Evolutionary conservation across 2,113 vertebrate genomes (phyloP).

Genomic region (Antechinus flavipes): DNA sequence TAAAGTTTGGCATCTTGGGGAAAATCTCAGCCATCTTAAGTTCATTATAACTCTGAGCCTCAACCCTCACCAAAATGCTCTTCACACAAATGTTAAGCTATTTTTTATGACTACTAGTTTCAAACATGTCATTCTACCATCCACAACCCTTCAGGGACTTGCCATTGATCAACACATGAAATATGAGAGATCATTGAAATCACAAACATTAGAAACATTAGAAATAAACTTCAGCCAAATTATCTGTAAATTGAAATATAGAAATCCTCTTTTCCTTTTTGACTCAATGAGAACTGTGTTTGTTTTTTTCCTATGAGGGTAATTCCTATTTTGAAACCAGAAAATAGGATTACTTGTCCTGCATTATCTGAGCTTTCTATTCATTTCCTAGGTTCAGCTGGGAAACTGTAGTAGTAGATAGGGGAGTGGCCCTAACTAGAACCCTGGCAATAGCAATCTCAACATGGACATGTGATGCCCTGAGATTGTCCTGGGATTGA

Average conservation of each 20-base stretch:
- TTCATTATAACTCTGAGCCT: not conserved
- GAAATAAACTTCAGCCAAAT: not conserved
- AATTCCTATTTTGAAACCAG: slow-evolving; percentile 20
- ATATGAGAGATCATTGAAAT: not conserved
- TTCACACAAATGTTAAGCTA: slow-evolving; percentile 14
- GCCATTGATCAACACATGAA: not conserved
- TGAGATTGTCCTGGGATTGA: not conserved
- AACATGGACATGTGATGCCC: not conserved
- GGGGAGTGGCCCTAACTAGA: not conserved
- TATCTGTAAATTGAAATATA: not conserved
- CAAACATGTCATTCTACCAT: slow-evolving; percentile 14
- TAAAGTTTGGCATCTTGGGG: not conserved
- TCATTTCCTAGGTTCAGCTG: not conserved
- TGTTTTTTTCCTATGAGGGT: not conserved
- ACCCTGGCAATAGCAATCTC: not conserved
- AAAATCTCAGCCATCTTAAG: not conserved
- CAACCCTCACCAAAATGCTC: not conserved
- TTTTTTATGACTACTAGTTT: not conserved
- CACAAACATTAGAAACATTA: not conserved
- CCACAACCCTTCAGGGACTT: not conserved
- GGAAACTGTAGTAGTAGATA: not conserved
- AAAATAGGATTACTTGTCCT: not conserved
- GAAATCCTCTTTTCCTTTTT: not conserved
- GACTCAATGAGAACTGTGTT: slow-evolving; percentile 1
- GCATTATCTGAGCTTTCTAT: not conserved